Evolutionary conservation across 2,113 vertebrate species (phyloP), one percentile per base, ranked within the genome.

Genomic region (Pachypanchax playfairii): DNA sequence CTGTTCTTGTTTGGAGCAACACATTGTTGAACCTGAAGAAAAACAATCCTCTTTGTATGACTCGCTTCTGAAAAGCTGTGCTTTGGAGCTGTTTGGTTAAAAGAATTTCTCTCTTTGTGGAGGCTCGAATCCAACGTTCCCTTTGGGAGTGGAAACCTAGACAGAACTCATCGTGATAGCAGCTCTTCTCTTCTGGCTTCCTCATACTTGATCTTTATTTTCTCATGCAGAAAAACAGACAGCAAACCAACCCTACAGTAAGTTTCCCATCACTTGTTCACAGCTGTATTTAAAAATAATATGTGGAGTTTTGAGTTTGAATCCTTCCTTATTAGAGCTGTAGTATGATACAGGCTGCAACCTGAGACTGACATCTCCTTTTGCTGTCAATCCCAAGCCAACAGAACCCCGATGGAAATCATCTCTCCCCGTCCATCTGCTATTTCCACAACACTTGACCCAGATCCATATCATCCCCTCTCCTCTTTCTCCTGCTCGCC

Each of bases 391-490:
- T 28, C 52, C 36, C 25, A 43, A 63, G 22, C 39, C 26, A 60
- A 46, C 17, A 26, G 29, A 15, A 49, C 42, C 60, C 28, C 55
- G 24, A 42, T 4, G 10, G 79, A 70, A 47, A 59, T 51, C 68
- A 18, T 43, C 46, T 20, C 25, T 33, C 49, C 21, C n/a, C 4
- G 1, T 44, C 52, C 56, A 56, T 33, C 72, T 66, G 65, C 67
- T 51, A 15, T 70, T 52, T 74, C 70, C 61, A 41, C 36, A 36
- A 44, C 46, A 28, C 60, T 69, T 59, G 38, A 79, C 69, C 66
- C 66, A 79, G 59, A 77, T 79, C 77, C 56, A 61, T 75, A 55
- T 76, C 65, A 48, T 13, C 69, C 48, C 46, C 35, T 51, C 39
- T 65, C 64, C 47, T 41, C 41, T 53, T 44, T 5, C 36, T 43